Percentiles rank a stretch among this genome's conserved stretches.
Conservation (phyloP, 2,797 vertebrate species). For the Anguilla marmorata region DNA sequence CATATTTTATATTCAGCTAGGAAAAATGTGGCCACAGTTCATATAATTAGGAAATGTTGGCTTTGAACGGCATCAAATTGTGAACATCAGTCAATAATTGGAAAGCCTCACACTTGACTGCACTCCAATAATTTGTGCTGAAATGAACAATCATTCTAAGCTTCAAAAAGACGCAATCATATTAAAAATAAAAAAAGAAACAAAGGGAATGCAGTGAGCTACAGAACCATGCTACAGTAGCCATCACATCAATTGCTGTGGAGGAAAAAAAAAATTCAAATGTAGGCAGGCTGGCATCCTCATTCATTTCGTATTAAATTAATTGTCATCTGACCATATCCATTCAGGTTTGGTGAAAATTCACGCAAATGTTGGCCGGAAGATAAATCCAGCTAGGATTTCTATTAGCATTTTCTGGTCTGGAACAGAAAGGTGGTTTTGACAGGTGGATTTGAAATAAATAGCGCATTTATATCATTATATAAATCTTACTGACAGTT, state of each 20-base stretch:
- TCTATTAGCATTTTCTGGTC: not conserved
- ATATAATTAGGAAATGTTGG: conserved; percentile 2
- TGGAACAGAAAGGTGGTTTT: not conserved
- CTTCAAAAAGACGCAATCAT: conserved; percentile 33
- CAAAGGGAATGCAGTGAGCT: not conserved
- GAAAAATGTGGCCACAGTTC: conserved; percentile 19
- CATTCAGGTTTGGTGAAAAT: not conserved
- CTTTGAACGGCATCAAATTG: conserved; percentile 37
- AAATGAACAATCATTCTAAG: conserved; percentile 44
- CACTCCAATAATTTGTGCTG: conserved; percentile 41
- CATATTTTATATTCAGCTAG: conserved; percentile 29
- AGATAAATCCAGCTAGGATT: not conserved
- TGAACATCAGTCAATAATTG: conserved; percentile 47
- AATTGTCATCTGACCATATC: not conserved
- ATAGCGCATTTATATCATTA: not conserved
- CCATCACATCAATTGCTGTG: not conserved
- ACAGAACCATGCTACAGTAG: not conserved
- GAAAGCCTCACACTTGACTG: conserved; percentile 41
- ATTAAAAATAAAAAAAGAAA: not conserved
- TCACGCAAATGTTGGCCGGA: not conserved
- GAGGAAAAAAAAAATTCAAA: not conserved
- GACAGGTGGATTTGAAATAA: not conserved
- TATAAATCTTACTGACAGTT: not conserved
- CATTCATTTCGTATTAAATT: not conserved
- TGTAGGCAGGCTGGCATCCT: not conserved